A percentile compares a stretch with the other conserved stretches of the same genome.
phyloP scores from a whole-genome alignment of 2,888 invertebrate genomes.

The Ectropis crepuscularia region DNA sequence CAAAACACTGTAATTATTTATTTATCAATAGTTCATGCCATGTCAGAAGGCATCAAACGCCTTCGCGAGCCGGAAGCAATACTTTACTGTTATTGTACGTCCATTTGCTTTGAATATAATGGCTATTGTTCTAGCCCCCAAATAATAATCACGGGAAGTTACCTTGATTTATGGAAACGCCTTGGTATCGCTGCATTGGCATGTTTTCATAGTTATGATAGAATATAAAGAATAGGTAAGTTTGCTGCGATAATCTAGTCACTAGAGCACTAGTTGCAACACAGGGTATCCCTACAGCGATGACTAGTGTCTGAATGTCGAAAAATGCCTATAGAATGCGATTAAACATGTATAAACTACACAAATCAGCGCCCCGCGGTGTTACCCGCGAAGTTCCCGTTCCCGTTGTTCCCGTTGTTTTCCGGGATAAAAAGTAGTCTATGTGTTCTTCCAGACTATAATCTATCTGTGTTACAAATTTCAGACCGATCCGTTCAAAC shows the following conservation, averaged over 20 bases:
- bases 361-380: too few species aligned
- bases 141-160: conserved; percentile 74
- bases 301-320: too few species aligned
- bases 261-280: too few species aligned
- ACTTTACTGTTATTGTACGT: conserved; percentile 69
- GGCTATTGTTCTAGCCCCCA: conserved; percentile 77
- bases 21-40: conserved; percentile 41
- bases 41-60: conserved; percentile 62
- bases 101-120: conserved; percentile 80
- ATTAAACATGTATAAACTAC: too few species aligned
- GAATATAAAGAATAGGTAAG: neutral
- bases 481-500: too few species aligned
- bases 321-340: too few species aligned
- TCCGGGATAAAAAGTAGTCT: too few species aligned
- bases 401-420: too few species aligned
- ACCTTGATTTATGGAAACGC: conserved; percentile 66
- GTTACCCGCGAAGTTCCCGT: too few species aligned
- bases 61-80: conserved; percentile 73
- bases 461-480: too few species aligned
- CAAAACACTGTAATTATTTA: conserved; percentile 35
- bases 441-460: too few species aligned
- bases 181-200: conserved; percentile 33
- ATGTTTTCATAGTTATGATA: conserved; percentile 12
- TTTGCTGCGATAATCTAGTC: neutral
- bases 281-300: too few species aligned